Evolutionary conservation across 2,888 invertebrate genomes (phyloP), one percentile per base, ranked within the genome.

Genomic region (Lordiphosa andalusiaca): DNA sequence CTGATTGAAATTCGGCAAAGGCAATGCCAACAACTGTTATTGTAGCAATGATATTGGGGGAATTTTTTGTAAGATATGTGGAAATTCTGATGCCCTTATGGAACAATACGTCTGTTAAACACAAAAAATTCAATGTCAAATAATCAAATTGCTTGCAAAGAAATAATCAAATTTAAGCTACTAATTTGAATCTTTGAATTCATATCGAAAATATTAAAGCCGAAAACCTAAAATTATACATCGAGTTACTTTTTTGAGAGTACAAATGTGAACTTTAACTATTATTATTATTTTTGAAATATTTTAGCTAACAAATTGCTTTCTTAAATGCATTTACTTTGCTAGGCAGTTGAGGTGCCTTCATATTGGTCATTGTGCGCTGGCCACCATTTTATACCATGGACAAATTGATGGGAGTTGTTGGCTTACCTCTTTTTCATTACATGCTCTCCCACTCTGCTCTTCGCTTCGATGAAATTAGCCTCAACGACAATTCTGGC

Each of bases 1-100:
- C 63, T 66, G 70, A 81, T 81, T 76, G 81, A 76, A 71, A 73
- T 54, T 65, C 51, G 38, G 39, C 9, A 41, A 62, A 41, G 30
- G 51, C 50, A 44, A 48, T 47, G 51, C 41, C 38, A 44, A 47
- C 52, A 61, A 33, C 50, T 51, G 63, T 41, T 50, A 54, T 61
- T 61, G 47, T 42, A 38, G 41, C 48, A 23, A 30, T 38, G 48
- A 36, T 10, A 23, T 39, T 5, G 10, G 21, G 42, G 5, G 33
- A 23, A 2, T n/a, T 3, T 7, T 41, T 25, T 7, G 2, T 23
- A 2, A 7, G 16, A 40, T n/a, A 1, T 21, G 9, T 21, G n/a
- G 6, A 40, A 10, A 5, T 6, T 23, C 25, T 12, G 25, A 33
- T 9, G 4, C 10, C 10, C 30, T 30, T 40, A 19, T 6, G 6